Evolutionary conservation across 2,797 vertebrate species (phyloP), one percentile per base, ranked within the genome.

Genomic region (Pagetopsis macropterus): DNA sequence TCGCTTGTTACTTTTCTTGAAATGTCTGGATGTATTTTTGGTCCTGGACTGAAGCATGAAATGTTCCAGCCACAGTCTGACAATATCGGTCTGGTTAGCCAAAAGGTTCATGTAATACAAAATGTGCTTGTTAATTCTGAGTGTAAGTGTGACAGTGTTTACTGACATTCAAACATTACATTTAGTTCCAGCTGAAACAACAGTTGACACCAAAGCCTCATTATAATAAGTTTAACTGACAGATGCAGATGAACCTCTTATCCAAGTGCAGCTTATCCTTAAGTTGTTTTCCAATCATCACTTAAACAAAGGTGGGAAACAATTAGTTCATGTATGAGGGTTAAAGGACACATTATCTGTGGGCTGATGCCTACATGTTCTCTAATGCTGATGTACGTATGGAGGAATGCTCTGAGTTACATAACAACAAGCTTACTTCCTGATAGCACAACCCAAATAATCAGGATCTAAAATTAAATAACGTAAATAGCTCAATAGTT

Each of bases 11-110:
- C 75, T 57, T 78, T 79, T 67, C 73, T 78, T 84, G 65, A 87
- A 89, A 81, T 83, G 45, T 72, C 78, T 80, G 72, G 65, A 86
- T 82, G 27, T 76, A 84, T 84, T 89, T 89, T 73, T 62, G 68
- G 58, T 69, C 13, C 13, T 67, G 68, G 78, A 65, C 59, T 59
- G 60, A 79, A 46, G 68, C 61, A 63, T 76, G 33, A 70, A 74
- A 81, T 60, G 33, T 77, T 74, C 56, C 52, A 57, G 77, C 77
- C 60, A n/a, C 60, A 67, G 51, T 67, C 23, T 7, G 21, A 41
- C 16, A 2, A 68, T 58, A 60, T 60, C 56, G 62, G 66, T 27
- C 31, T 63, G 40, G 21, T 37, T 11, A 62, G 55, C 23, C 73
- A 27, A 84, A 48, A 51, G n/a, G 62, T 68, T 72, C 16, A 50